phyloP scores from a whole-genome alignment of 2,888 invertebrate species.

The Calliphora vomitoria region DNA sequence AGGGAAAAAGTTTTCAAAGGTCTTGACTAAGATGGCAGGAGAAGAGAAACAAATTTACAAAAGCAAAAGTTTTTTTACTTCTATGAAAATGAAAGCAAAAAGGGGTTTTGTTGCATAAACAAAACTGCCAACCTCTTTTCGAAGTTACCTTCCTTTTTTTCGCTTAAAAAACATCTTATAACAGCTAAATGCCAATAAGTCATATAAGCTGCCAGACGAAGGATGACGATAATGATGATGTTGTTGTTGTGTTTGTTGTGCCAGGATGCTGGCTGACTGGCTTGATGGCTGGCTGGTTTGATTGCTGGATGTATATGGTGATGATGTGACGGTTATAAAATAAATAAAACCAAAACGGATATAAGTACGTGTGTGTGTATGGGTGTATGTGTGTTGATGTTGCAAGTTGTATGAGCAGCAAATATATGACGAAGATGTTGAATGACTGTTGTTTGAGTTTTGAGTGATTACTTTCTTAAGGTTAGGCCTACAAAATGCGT shows the following conservation, averaged over 20 bases:
- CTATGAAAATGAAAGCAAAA: conserved; percentile 42
- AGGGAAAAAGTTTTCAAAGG: neutral
- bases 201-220: conserved; percentile 61
- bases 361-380: neutral
- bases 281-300: conserved; percentile 45
- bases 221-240: conserved; percentile 24
- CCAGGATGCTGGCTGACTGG: conserved; percentile 35
- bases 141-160: neutral
- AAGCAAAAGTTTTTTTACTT: conserved; percentile 1
- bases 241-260: conserved; percentile 4
- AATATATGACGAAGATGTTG: conserved; percentile 38
- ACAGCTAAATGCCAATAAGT: conserved; percentile 67
- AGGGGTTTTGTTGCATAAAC: conserved; percentile 12
- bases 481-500: conserved; percentile 48
- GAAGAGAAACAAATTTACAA: neutral
- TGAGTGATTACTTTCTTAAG: conserved; percentile 72
- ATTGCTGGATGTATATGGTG: conserved; percentile 29
- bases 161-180: conserved; percentile 29
- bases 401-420: no score
- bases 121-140: neutral
- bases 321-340: conserved; percentile 42
- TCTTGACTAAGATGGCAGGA: neutral
- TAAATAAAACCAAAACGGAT: conserved; percentile 8
- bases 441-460: conserved; percentile 61
- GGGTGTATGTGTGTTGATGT: neutral